A percentile compares a stretch with the other conserved stretches of the same genome.
Conservation (phyloP, 2,113 vertebrate genomes). For the Candoia aspera region DNA sequence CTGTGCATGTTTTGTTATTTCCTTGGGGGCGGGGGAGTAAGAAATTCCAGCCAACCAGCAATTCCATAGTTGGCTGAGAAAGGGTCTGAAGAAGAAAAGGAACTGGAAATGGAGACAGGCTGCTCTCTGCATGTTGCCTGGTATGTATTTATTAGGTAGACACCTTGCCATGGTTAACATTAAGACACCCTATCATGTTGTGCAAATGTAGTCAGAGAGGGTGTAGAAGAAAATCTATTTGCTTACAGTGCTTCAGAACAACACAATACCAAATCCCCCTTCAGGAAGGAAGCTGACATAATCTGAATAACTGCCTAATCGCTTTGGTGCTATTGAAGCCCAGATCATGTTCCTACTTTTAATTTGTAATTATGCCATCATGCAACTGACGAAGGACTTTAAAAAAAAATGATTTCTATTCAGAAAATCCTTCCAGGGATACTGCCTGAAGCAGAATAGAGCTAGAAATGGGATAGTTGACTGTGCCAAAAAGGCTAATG, state of each 20-base stretch:
- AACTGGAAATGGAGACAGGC: too few relatives aligned
- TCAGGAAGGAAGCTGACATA: not conserved
- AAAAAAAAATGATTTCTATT: not conserved
- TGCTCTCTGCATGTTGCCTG: too few relatives aligned
- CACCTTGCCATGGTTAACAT: too few relatives aligned
- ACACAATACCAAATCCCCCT: not conserved
- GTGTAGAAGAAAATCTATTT: not conserved
- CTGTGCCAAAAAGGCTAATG: not conserved
- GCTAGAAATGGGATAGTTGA: not conserved
- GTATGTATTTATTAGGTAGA: too few relatives aligned
- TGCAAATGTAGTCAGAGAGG: not conserved
- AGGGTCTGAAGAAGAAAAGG: too few relatives aligned
- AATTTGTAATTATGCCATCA: constrained; percentile 23
- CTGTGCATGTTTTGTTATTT: too few relatives aligned
- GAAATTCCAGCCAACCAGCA: too few relatives aligned
- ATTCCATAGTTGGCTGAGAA: too few relatives aligned
- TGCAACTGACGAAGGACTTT: constrained; percentile 11
- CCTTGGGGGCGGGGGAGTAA: too few relatives aligned
- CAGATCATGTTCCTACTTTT: constrained; percentile 14
- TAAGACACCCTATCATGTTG: too few relatives aligned
- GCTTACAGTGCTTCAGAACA: not conserved
- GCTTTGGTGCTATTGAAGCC: not conserved
- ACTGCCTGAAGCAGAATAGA: not conserved
- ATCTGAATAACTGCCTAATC: constrained; percentile 18
- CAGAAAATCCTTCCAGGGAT: not conserved